Percentiles rank a stretch among this genome's conserved stretches.
These are phyloP conservation scores for Mastomys natalensis DNA, from an alignment of 2,113 vertebrate species.

Conservation along the genomic window DNA sequence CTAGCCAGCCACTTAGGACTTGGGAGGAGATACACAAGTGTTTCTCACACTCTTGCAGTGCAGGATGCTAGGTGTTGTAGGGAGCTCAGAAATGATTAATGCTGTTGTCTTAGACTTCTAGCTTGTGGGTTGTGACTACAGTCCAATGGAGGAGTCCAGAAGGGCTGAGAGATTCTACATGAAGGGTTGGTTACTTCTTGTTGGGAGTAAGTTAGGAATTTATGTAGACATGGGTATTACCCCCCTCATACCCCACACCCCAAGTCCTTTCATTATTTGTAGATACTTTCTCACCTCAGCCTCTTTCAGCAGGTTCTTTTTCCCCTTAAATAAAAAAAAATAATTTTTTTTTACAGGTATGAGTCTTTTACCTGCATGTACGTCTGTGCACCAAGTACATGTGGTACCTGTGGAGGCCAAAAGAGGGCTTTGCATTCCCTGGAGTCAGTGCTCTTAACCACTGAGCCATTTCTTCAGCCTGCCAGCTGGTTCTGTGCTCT, in stretches of 20 bases:
- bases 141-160: conserved; percentile 6
- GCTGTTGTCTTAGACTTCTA: neutral
- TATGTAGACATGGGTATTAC: neutral
- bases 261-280: neutral
- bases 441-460: neutral
- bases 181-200: neutral
- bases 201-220: neutral
- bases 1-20: neutral
- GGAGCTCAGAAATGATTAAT: neutral
- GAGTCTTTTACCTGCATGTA: neutral
- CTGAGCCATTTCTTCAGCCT: neutral
- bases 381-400: neutral
- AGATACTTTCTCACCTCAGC: neutral
- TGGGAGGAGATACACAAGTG: neutral
- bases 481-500: neutral
- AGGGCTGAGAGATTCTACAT: neutral
- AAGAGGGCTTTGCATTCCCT: neutral
- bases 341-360: neutral
- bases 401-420: neutral
- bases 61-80: neutral
- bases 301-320: neutral
- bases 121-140: neutral
- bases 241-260: neutral
- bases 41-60: neutral
- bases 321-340: neutral